Base-by-base conservation (phyloP, 2,888 invertebrate species). In the Andricus curvator region DNA sequence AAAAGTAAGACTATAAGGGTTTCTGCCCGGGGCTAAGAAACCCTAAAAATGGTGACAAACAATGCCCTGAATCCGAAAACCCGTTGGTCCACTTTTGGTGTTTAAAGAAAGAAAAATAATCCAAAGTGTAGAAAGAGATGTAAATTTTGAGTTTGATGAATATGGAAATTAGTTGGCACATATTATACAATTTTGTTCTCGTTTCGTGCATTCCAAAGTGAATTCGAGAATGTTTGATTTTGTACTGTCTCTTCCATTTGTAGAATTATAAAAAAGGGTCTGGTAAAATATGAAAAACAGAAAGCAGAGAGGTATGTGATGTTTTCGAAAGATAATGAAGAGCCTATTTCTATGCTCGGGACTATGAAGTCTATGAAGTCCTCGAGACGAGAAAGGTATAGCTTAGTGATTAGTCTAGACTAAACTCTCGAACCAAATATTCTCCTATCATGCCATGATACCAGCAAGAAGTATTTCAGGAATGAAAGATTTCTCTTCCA, bases 271-370 rank as follows among this genome's bases (percentile, higher is more conserved):
- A 64, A 22, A 60, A 60, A 60, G 56, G n/a, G n/a, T 60, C 22
- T 60, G 8, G 11, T 64, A 64, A 29, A 64, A 29, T 25, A 29
- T 6, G 25, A 8, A 17, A 29, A 64, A 13, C 9, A 62, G 25
- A 64, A 13, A 62, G 4, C 15, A 15, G 15, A 22, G 9, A 62
- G 62, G 62, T 62, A 62, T 22, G 62, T 62, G 62, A 62, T 62
- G 62, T 62, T 62, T 25, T 62, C 25, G 11, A 62, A 25, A 29
- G 64, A 64, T 64, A 64, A 64, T 64, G 15, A 64, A 25, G 64
- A 25, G 64, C 2, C 29, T 64, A 29, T 29, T 15, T 62, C 62
- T 64, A 64, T 64, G 64, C 17, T 17, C 15, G 5, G 64, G 29
- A 29, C 17, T 29, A 64, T 25, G 17, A 62, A 3, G 15, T 62